These are phyloP conservation scores for Magallana gigas DNA, from an alignment of 1,140 invertebrate species.

Conservation along the genomic window DNA sequence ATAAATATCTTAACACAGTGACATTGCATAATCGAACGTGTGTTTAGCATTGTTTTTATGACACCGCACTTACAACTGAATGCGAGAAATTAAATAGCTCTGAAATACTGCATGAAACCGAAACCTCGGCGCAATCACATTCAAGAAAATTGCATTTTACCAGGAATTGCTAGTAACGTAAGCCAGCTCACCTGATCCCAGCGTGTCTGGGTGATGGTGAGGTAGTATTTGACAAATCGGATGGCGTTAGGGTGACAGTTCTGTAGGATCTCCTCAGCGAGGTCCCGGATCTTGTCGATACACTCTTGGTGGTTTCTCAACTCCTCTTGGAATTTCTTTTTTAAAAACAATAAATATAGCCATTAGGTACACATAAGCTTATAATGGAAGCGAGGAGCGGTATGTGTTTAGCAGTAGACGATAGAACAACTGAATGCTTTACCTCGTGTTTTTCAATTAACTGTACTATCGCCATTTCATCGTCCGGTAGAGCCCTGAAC, in stretches of 20 bases:
- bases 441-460: conserved; percentile 91
- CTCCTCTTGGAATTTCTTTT: conserved; percentile 88
- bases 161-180: too few species aligned
- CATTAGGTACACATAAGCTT: not conserved
- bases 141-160: too few species aligned
- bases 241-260: conserved; percentile 97
- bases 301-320: conserved; percentile 89
- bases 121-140: too few species aligned
- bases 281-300: conserved; percentile 91
- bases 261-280: conserved; percentile 92
- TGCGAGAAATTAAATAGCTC: too few species aligned
- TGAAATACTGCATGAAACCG: too few species aligned
- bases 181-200: conserved; percentile 83
- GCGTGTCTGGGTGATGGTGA: conserved; percentile 96
- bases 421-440: not conserved
- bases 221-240: conserved; percentile 98
- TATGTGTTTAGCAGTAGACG: too few species aligned
- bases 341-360: not conserved
- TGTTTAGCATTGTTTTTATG: too few species aligned
- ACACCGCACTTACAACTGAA: too few species aligned
- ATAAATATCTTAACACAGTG: too few species aligned
- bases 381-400: too few species aligned
- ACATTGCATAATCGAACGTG: too few species aligned
- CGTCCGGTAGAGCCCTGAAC: conserved; percentile 90
- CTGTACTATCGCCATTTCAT: conserved; percentile 91